Conservation (phyloP, 1,140 invertebrate species). For the Listronotus bonariensis region DNA sequence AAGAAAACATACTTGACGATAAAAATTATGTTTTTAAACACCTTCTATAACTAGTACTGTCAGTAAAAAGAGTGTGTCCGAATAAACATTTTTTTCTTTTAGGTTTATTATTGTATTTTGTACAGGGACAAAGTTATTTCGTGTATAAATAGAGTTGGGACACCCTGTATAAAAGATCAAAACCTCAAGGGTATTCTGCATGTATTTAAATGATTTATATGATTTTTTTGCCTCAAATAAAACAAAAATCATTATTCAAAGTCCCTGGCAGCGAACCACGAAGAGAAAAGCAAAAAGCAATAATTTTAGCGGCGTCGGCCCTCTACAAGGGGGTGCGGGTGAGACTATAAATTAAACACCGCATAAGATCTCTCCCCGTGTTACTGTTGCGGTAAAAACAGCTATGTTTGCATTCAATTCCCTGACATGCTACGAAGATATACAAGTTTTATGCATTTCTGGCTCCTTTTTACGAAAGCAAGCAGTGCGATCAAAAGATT, state of each 20-base stretch:
- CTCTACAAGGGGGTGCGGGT: not conserved
- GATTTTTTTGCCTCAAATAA: conserved; percentile 40
- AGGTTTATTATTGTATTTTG: too few relatives aligned
- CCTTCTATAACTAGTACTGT: too few relatives aligned
- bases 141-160: too few relatives aligned
- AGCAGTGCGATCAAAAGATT: not conserved
- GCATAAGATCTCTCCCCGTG: conserved; percentile 35
- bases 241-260: conserved; percentile 47
- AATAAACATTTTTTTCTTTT: too few relatives aligned
- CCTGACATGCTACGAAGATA: conserved; percentile 23
- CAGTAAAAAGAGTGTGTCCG: too few relatives aligned
- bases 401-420: conserved; percentile 38
- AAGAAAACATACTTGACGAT: too few relatives aligned
- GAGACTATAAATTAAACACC: conserved; percentile 44
- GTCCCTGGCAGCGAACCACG: conserved; percentile 26
- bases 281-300: conserved; percentile 34
- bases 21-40: too few relatives aligned
- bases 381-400: conserved; percentile 33
- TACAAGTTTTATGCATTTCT: conserved; percentile 4
- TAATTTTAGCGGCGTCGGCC: conserved; percentile 37
- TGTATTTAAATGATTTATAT: conserved; percentile 30
- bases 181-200: conserved; percentile 22
- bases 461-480: not conserved
- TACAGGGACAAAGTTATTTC: too few relatives aligned
- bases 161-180: conserved; percentile 21